Conservation (phyloP, 2,888 invertebrate genomes). For the Lepidochitona cinerea region DNA sequence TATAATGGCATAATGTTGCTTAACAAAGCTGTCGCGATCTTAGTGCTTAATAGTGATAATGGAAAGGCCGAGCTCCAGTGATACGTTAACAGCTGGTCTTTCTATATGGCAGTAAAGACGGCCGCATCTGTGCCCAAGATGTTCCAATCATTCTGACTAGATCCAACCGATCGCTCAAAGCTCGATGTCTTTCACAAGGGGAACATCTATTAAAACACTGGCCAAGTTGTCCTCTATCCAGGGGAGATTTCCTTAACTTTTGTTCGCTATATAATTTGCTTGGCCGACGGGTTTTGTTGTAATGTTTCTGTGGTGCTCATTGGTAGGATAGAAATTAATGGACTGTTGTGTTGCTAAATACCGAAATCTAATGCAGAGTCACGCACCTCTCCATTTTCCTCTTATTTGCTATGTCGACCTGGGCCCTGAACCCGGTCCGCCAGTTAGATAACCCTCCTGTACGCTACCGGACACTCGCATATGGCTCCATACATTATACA, state of each 20-base stretch:
- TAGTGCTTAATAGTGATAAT: not conserved
- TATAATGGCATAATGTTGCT: not conserved
- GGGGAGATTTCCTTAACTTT: not conserved
- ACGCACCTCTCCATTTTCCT: conserved; percentile 11
- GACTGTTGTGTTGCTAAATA: conserved; percentile 19
- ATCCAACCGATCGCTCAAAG: not conserved
- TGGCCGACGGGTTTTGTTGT: not conserved
- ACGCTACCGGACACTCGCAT: not conserved
- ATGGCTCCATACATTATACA: not conserved
- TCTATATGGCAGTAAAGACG: not conserved
- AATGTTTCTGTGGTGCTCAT: not conserved
- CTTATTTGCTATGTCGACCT: not conserved
- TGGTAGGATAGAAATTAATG: conserved; percentile 16
- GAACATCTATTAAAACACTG: not conserved
- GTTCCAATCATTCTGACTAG: not conserved
- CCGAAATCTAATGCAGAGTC: conserved; percentile 20
- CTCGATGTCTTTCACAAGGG: not conserved
- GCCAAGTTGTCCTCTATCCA: not conserved
- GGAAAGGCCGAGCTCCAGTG: not conserved
- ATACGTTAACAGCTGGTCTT: not conserved
- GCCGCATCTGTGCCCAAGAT: conserved; percentile 5
- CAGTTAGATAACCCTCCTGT: not conserved
- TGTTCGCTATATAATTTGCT: not conserved
- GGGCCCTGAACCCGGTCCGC: not conserved
- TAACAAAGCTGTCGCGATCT: not conserved